phyloP scores from a whole-genome alignment of 2,113 vertebrate species.

The Menura novaehollandiae region DNA sequence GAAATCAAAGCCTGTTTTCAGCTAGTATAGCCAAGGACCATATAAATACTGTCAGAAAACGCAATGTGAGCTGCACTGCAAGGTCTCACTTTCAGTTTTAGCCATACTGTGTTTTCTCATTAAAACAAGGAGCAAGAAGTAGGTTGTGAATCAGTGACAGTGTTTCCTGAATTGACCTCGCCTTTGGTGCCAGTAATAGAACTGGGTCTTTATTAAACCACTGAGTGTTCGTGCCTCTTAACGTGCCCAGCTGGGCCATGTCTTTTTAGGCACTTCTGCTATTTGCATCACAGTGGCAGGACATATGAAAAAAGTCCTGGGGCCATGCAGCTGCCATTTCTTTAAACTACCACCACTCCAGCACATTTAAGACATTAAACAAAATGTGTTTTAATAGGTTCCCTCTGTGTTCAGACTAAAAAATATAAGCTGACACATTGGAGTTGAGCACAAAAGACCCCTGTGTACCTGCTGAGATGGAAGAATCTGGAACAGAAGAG shows the following conservation, averaged over 20 bases:
- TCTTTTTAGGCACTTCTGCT: neutral
- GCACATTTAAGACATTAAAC: neutral
- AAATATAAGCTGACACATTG: neutral
- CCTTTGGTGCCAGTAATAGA: neutral
- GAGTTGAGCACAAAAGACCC: neutral
- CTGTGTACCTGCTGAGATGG: neutral
- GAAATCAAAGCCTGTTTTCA: neutral
- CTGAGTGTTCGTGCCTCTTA: neutral
- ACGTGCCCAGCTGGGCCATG: neutral
- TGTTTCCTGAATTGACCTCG: neutral
- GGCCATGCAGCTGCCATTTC: neutral
- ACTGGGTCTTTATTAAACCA: neutral
- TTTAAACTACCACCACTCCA: neutral
- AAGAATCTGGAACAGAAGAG: neutral
- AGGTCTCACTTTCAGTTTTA: neutral
- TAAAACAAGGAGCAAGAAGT: neutral
- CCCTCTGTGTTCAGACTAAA: neutral
- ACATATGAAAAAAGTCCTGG: neutral
- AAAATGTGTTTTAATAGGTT: neutral
- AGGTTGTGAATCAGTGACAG: neutral
- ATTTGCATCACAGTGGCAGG: neutral
- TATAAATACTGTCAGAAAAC: neutral
- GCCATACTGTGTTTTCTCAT: neutral
- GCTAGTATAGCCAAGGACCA: neutral
- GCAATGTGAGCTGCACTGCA: neutral